These are phyloP conservation scores for Drosophila sproati DNA, from an alignment of 1,140 invertebrate species.

Conservation along the genomic window DNA sequence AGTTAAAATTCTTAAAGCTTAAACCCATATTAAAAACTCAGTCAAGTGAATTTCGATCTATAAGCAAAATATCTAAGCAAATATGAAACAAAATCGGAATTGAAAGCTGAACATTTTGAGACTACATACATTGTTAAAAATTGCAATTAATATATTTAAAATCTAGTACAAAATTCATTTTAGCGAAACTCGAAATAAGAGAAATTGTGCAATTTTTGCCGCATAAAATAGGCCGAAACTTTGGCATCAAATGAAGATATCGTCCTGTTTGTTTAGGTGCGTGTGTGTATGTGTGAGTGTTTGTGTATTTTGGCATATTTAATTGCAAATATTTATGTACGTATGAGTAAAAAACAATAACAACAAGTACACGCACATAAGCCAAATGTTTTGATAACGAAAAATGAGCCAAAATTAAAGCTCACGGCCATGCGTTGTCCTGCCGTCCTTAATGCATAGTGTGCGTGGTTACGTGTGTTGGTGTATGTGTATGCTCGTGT, in stretches of 20 bases:
- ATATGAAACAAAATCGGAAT: background rate
- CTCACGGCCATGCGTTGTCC: slow-evolving; percentile 67
- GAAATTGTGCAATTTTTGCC: slow-evolving; percentile 10
- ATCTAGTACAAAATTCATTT: background rate
- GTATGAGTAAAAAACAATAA: slow-evolving; percentile 49
- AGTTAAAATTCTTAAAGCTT: too few relatives aligned
- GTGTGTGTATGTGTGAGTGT: slow-evolving; percentile 25
- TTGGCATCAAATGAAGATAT: slow-evolving; percentile 10
- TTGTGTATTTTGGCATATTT: slow-evolving; percentile 66
- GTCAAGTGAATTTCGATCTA: too few relatives aligned
- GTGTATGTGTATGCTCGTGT: slow-evolving; percentile 12
- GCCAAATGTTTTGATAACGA: slow-evolving; percentile 77
- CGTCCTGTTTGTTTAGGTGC: slow-evolving; percentile 5
- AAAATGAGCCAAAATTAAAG: slow-evolving; percentile 82
- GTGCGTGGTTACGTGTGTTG: slow-evolving; percentile 1
- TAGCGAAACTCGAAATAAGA: background rate
- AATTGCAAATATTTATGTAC: slow-evolving; percentile 77
- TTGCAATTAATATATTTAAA: background rate
- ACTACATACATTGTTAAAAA: background rate
- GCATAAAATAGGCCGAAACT: slow-evolving; percentile 39
- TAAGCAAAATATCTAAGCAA: too few relatives aligned
- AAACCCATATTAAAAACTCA: too few relatives aligned
- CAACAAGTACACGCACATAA: slow-evolving; percentile 64
- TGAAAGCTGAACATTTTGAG: background rate
- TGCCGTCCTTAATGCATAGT: slow-evolving; percentile 48